Evolutionary conservation across 2,888 invertebrate species (phyloP).

Genomic region (Zygothrica quintamaculata): DNA sequence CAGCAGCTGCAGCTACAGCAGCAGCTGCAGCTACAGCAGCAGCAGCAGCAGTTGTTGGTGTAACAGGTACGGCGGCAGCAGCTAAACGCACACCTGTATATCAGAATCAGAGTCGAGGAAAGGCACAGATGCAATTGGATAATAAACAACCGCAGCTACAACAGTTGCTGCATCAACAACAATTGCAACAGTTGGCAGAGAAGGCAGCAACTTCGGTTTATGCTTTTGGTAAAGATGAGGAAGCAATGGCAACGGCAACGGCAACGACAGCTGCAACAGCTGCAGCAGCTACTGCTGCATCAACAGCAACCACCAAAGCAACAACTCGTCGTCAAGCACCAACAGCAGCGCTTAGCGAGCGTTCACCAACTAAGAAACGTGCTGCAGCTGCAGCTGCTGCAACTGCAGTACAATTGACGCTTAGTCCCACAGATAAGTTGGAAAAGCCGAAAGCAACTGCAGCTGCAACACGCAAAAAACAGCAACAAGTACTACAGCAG

Average conservation of each 20-base stretch:
- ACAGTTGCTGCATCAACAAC: conserved; percentile 21
- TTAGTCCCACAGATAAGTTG: conserved; percentile 85
- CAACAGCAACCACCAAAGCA: conserved; percentile 32
- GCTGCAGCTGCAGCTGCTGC: conserved; percentile 73
- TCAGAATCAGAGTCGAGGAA: conserved; percentile 82
- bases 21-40: conserved; percentile 10
- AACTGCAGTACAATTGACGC: conserved; percentile 82
- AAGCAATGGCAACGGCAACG: conserved; percentile 78
- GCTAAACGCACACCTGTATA: conserved; percentile 86
- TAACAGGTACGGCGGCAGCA: conserved; percentile 46
- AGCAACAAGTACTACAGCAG: conserved; percentile 55
- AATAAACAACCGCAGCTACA: conserved; percentile 75
- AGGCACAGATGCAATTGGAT: conserved; percentile 38
- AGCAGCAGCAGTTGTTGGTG: conserved; percentile 7
- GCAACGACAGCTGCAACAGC: conserved; percentile 63
- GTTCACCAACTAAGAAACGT: conserved; percentile 70
- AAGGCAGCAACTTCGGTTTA: conserved; percentile 86
- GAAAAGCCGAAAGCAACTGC: conserved; percentile 73
- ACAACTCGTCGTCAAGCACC: conserved; percentile 84
- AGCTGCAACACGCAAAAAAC: conserved; percentile 58
- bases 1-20: conserved; percentile 27
- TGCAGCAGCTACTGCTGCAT: conserved; percentile 8
- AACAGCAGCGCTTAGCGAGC: conserved; percentile 62
- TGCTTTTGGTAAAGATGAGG: conserved; percentile 89
- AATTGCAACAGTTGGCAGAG: conserved; percentile 1